Percentiles rank a stretch among this genome's conserved stretches.
These are phyloP conservation scores for Triplophysa yarkandensis DNA, from an alignment of 2,797 vertebrate species.

Conservation along the genomic window DNA sequence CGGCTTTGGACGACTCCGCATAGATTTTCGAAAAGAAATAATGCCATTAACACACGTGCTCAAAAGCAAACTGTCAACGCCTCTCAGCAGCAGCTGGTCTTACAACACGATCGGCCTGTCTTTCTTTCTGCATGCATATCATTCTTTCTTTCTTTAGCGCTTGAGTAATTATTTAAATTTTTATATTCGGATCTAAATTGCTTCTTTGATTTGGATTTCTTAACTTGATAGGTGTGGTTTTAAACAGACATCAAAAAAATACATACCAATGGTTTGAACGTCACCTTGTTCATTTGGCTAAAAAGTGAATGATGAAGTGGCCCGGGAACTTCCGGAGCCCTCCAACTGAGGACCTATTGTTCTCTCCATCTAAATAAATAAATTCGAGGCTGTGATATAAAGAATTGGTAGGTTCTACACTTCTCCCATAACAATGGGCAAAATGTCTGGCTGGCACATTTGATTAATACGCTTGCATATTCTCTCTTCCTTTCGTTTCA, in stretches of 20 bases:
- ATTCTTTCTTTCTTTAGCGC: conserved; percentile 16
- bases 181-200: conserved; percentile 9
- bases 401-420: conserved; percentile 40
- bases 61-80: conserved; percentile 57
- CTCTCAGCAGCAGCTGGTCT: conserved; percentile 54
- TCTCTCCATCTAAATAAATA: conserved; percentile 56
- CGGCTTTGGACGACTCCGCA: conserved; percentile 59
- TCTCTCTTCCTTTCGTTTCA: conserved; percentile 52
- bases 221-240: conserved; percentile 29
- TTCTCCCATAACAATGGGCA: conserved; percentile 57
- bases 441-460: conserved; percentile 56
- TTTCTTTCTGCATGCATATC: conserved; percentile 9
- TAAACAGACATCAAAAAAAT: conserved; percentile 30
- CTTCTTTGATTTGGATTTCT: conserved; percentile 22
- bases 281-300: conserved; percentile 21
- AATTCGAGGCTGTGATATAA: conserved; percentile 41
- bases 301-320: conserved; percentile 48
- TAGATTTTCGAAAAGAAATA: conserved; percentile 64
- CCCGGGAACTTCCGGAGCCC: conserved; percentile 40
- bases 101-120: conserved; percentile 33
- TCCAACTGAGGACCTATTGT: conserved; percentile 46
- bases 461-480: conserved; percentile 62
- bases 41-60: conserved; percentile 61
- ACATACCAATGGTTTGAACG: conserved; percentile 31
- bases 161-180: conserved; percentile 36